Conservation (phyloP, 2,888 invertebrate genomes). For the Meiosimyza decipiens region DNA sequence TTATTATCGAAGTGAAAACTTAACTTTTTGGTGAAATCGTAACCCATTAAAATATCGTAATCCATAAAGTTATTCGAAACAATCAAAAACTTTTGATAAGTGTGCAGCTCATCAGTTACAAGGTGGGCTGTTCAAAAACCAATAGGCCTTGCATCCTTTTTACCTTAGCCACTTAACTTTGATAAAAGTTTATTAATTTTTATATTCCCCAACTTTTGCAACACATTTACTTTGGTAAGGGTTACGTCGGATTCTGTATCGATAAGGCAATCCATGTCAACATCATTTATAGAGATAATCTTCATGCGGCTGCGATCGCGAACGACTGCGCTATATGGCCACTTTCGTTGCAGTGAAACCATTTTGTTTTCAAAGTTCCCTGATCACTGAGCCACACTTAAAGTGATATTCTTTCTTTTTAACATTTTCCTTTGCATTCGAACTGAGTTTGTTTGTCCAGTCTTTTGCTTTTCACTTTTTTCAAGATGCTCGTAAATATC, state of each 20-base stretch:
- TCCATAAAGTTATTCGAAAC: conserved; percentile 32
- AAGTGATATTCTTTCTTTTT: not conserved
- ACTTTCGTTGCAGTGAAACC: not conserved
- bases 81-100: conserved; percentile 23
- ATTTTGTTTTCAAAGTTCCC: conserved; percentile 30
- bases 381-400: conserved; percentile 8
- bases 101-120: conserved; percentile 8
- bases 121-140: not conserved
- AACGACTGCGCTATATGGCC: conserved; percentile 11
- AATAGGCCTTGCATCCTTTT: conserved; percentile 12
- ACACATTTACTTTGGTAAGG: not conserved
- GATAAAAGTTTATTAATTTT: not conserved
- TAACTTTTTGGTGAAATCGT: conserved; percentile 33
- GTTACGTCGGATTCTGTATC: conserved; percentile 6
- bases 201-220: not conserved
- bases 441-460: not conserved
- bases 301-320: not conserved
- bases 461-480: conserved; percentile 7
- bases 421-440: not conserved
- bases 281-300: not conserved
- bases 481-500: conserved; percentile 27
- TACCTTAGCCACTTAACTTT: conserved; percentile 1
- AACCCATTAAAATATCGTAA: conserved; percentile 31
- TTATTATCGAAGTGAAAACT: not conserved
- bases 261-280: conserved; percentile 1